Base-by-base conservation (phyloP, 2,888 invertebrate genomes). In the Frankliniella fusca region DNA sequence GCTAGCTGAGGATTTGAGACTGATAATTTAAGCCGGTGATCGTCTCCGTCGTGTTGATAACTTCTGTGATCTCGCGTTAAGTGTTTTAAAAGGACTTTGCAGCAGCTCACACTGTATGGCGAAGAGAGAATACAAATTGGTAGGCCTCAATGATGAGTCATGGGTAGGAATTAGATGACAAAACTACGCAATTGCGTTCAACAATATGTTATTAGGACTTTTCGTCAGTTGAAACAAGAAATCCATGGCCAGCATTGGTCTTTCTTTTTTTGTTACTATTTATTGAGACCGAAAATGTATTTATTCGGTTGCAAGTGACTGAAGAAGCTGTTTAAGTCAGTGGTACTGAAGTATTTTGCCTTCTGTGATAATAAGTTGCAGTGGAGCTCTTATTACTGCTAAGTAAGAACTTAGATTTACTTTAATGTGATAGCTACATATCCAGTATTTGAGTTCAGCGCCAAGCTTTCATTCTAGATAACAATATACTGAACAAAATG, bases 41-140 rank as follows among this genome's bases (percentile, higher is more conserved):
- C 70, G 70, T 3, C 2, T 27, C 10, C 70, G 70, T 27, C 70
- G 70, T 23, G 70, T 8, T 11, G 12, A 23, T 76, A 76, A 76
- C 70, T 76, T 76, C 70, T 76, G 70, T 76, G 70, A 76, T 76
- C 70, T 76, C 70, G 27, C 70, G 27, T 76, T 76, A 54, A 54
- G 54, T 54, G 54, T 54, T 18, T 54, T 11, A 2, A 7, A 18
- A 11, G 54, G 15, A 54, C 54, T 9, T 20, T 20, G 5, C 15
- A 38, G 38, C 5, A 38, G 38, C 5, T 3, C 38, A 3, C 38
- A 3, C 38, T 38, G 38, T 38, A 3, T 2, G 54, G 20, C 0
- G 18, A 54, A 0, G 10, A 15, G 5, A 54, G 7, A 20, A 54
- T 54, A 54, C 54, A 15, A 15, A 54, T 20, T 15, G 5, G 5